Evolutionary conservation across 1,140 invertebrate genomes (phyloP), one percentile per base, ranked within the genome.

Genomic region (Schlechtendalia chinensis): DNA sequence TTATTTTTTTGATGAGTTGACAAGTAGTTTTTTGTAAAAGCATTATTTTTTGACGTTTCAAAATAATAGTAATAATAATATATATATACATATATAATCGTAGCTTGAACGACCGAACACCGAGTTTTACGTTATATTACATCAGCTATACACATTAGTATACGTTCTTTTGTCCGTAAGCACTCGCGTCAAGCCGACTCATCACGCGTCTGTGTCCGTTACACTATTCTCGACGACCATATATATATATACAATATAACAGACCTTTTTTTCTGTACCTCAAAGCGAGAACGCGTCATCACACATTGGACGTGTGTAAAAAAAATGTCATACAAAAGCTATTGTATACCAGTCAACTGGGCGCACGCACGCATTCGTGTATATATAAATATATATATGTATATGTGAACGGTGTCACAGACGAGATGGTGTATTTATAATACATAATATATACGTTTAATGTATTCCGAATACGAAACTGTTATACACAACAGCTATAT

Each of bases 11-110:
- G 65, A 67, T 32, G 32, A 67, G 65, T 67, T 67, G 65, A 67
- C 65, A 67, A 22, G 65, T 47, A 67, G 61, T 56, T 63, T 63
- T 63, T 45, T 39, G 32, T 45, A 47, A 67, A 67, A 67, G 22
- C 39, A 5, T 67, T 67, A 67, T 67, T 45, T 67, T 45, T 45
- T 67, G 65, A 67, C 65, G 65, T 67, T 67, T 67, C 65, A 11
- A 67, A 67, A 67, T 32, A 45, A 67, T 67, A 67, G 39, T 67
- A 45, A 54, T 45, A 54, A 54, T 54, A 17, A 54, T 54, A 45
- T n/a, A n/a, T n/a, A n/a, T n/a, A n/a, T n/a, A n/a, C n/a, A n/a
- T n/a, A 54, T 54, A 54, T 54, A 54, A 22, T 45, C 67, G 39
- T 69, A n/a, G 22, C 67, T n/a, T 24, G 67, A 69, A 69, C 39